Percentiles rank a stretch among this genome's conserved stretches.
Evolutionary conservation across 2,888 invertebrate genomes (phyloP).

Genomic region (Macrosoma leucophasiata): DNA sequence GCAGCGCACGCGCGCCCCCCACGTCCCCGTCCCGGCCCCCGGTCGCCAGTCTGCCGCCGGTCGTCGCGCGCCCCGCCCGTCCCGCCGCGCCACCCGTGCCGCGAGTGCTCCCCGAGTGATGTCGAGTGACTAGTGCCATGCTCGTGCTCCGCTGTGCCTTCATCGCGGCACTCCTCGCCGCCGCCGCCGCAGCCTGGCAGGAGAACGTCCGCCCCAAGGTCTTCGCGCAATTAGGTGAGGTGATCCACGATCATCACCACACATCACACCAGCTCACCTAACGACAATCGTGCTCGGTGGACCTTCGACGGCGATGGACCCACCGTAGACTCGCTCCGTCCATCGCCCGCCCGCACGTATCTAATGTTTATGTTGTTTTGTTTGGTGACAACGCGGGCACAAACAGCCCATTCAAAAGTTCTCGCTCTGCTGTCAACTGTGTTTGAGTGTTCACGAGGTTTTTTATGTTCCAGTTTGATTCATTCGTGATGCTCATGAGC

Average conservation of each 20-base stretch:
- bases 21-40: constrained; percentile 70
- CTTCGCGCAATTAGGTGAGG: constrained; percentile 92
- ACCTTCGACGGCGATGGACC: constrained; percentile 29
- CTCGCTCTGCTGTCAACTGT: constrained; percentile 9
- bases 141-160: constrained; percentile 68
- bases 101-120: constrained; percentile 60
- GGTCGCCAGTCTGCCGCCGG: constrained; percentile 69
- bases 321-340: constrained; percentile 13
- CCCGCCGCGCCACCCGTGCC: constrained; percentile 65
- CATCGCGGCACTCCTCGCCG: constrained; percentile 72
- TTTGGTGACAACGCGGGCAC: constrained; percentile 60
- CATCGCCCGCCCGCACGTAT: constrained; percentile 13
- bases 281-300: constrained; percentile 49
- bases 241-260: constrained; percentile 38
- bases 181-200: constrained; percentile 85
- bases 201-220: constrained; percentile 94
- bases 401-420: constrained; percentile 53
- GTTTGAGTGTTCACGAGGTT: no score
- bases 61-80: constrained; percentile 74
- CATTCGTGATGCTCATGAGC: no score
- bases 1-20: constrained; percentile 49
- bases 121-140: constrained; percentile 74
- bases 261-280: constrained; percentile 45
- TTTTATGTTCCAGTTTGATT: no score
- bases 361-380: constrained; percentile 63